Percentiles rank a stretch among this genome's conserved stretches.
Conservation (phyloP, 1,140 invertebrate species). For the Pomacea maculata region DNA sequence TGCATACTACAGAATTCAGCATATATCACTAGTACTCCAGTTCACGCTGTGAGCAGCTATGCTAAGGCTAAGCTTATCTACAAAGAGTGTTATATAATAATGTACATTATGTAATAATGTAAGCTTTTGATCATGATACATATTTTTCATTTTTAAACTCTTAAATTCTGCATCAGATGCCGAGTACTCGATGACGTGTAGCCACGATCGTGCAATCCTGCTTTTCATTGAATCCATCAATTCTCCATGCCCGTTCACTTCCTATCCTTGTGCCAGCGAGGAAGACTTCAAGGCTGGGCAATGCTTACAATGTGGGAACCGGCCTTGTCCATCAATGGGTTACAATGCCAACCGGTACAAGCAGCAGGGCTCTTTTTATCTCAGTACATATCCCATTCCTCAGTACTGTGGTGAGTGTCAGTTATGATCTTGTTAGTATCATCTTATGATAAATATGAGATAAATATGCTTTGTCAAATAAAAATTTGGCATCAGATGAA, state of each 20-base stretch:
- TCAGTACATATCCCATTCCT: constrained; percentile 34
- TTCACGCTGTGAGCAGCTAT: no score
- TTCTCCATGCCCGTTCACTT: constrained; percentile 76
- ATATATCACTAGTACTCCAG: no score
- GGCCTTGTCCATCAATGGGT: constrained; percentile 82
- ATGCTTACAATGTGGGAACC: constrained; percentile 80
- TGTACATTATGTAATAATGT: background rate
- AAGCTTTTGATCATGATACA: background rate
- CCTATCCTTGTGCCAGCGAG: constrained; percentile 69
- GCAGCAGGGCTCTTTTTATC: constrained; percentile 51
- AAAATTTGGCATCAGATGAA: no score
- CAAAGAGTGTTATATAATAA: background rate
- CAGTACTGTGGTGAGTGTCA: constrained; percentile 56
- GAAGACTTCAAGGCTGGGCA: constrained; percentile 77
- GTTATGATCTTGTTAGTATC: background rate
- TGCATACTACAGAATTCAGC: no score
- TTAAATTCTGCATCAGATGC: constrained; percentile 34
- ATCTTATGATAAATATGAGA: no score
- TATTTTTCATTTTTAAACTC: background rate
- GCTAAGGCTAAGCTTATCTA: background rate
- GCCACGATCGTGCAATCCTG: constrained; percentile 86
- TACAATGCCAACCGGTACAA: constrained; percentile 72
- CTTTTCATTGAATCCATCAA: constrained; percentile 89
- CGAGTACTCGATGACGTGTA: constrained; percentile 75
- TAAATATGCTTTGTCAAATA: background rate